phyloP scores from a whole-genome alignment of 2,113 vertebrate genomes.

The Plecturocebus donacophilus region DNA sequence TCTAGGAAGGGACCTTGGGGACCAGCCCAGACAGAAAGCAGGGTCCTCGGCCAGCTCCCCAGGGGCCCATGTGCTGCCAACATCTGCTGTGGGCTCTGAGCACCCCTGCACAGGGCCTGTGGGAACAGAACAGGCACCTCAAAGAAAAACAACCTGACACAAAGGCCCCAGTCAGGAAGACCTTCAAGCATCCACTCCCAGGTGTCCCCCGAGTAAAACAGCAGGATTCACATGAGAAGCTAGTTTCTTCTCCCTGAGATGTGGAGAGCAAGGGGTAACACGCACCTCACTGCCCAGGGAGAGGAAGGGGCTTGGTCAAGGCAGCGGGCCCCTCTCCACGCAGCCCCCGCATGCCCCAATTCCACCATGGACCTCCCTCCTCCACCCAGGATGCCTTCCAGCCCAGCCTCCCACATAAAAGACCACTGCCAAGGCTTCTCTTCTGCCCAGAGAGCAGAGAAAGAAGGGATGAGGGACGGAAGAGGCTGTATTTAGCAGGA shows the following conservation, averaged over 20 bases:
- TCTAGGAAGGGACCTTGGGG: too few relatives aligned
- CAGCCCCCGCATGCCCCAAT: neutral
- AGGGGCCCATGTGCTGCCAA: neutral
- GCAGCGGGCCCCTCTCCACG: neutral
- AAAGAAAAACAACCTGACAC: neutral
- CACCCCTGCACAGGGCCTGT: neutral
- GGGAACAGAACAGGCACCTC: neutral
- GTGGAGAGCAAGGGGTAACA: neutral
- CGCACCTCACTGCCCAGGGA: neutral
- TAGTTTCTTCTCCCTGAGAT: neutral
- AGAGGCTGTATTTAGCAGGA: slow-evolving; percentile 29
- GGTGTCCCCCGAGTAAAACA: neutral
- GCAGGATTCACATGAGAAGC: neutral
- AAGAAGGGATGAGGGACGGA: slow-evolving; percentile 1
- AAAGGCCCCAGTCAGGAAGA: neutral
- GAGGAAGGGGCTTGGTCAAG: neutral
- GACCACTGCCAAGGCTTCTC: neutral
- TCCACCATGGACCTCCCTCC: neutral
- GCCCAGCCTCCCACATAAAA: neutral
- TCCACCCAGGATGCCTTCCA: neutral
- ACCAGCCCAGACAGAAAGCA: neutral
- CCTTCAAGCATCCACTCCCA: neutral
- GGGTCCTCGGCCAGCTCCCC: neutral
- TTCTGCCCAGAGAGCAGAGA: slow-evolving; percentile 50
- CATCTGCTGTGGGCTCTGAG: neutral